Percentiles rank a stretch among this genome's conserved stretches.
Conservation (phyloP, 1,140 invertebrate species). For the Pseudomyrmex sp. region DNA sequence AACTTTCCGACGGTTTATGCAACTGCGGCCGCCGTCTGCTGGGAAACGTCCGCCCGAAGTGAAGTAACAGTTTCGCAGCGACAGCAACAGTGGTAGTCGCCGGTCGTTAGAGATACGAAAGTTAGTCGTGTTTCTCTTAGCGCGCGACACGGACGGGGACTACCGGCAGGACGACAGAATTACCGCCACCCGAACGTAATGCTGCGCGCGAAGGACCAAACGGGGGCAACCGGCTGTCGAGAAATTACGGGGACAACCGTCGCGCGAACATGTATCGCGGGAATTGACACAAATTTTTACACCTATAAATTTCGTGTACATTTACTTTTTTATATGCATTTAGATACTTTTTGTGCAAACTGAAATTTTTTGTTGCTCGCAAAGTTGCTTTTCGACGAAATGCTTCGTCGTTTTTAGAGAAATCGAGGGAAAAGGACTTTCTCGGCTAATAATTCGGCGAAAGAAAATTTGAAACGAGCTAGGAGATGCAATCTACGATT, state of each 20-base stretch:
- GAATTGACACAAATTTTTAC: background rate
- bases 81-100: background rate
- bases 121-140: constrained; percentile 19
- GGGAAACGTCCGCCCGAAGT: background rate
- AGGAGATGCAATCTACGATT: background rate
- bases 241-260: constrained; percentile 22
- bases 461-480: background rate
- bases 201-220: background rate
- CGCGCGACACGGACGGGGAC: background rate
- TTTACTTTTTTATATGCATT: background rate
- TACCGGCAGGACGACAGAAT: background rate
- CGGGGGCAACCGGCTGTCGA: background rate
- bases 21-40: constrained; percentile 9
- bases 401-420: too few species aligned
- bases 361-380: background rate
- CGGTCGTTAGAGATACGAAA: constrained; percentile 15
- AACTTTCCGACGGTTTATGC: constrained; percentile 64
- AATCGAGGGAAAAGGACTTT: too few species aligned
- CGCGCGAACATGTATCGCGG: background rate
- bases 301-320: background rate
- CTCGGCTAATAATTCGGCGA: background rate
- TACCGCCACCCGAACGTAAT: background rate
- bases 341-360: background rate
- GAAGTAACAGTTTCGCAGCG: constrained; percentile 18
- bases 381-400: background rate